phyloP scores from a whole-genome alignment of 2,797 vertebrate genomes.

The Erethizon dorsatum region DNA sequence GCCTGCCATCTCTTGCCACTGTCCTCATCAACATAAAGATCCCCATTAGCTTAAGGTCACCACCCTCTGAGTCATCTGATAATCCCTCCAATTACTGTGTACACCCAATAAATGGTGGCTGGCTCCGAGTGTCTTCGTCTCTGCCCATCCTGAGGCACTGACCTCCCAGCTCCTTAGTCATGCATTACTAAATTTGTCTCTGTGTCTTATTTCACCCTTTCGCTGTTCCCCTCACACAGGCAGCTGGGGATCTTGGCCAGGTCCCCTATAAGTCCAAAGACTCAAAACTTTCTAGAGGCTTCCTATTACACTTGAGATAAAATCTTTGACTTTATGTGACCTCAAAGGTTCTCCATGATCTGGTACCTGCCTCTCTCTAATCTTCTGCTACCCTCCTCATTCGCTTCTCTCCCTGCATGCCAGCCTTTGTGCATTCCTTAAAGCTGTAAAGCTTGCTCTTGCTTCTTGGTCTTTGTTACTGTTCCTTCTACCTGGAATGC shows the following conservation, averaged over 20 bases:
- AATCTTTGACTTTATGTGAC: background rate
- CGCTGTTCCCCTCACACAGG: background rate
- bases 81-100: background rate
- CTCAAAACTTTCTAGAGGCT: background rate
- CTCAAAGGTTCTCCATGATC: background rate
- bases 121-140: background rate
- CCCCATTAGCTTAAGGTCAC: background rate
- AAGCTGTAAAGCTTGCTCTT: background rate
- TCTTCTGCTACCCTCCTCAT: background rate
- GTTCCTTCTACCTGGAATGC: background rate
- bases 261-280: background rate
- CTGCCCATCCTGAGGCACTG: background rate
- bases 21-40: background rate
- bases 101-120: background rate
- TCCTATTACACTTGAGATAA: background rate
- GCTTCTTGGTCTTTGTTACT: background rate
- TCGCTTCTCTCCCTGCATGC: background rate
- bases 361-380: background rate
- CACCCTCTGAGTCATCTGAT: background rate
- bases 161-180: background rate
- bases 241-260: background rate
- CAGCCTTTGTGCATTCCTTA: background rate
- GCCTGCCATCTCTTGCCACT: background rate
- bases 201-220: background rate
- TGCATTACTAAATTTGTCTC: background rate